Percentiles rank a stretch among this genome's conserved stretches.
Evolutionary conservation across 1,140 invertebrate genomes (phyloP).

Genomic region (Camponotus vicinus): DNA sequence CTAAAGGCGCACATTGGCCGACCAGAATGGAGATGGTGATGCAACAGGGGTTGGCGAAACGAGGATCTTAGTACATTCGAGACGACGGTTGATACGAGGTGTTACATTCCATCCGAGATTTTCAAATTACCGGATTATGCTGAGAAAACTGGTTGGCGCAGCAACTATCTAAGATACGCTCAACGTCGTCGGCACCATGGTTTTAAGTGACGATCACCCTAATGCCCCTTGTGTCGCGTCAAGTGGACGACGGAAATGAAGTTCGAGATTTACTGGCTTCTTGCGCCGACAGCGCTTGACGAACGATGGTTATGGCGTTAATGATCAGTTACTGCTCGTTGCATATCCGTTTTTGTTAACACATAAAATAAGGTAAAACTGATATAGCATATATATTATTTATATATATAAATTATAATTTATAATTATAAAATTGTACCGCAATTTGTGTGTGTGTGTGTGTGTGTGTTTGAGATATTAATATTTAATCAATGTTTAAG

Average conservation of each 20-base stretch:
- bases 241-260: slow-evolving; percentile 49
- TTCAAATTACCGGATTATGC: slow-evolving; percentile 82
- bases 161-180: slow-evolving; percentile 77
- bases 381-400: no score
- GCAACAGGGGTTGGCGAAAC: slow-evolving; percentile 44
- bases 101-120: slow-evolving; percentile 78
- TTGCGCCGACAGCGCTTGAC: slow-evolving; percentile 40
- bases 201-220: slow-evolving; percentile 79
- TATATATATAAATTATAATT: neutral
- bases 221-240: slow-evolving; percentile 64
- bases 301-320: slow-evolving; percentile 16
- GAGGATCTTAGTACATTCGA: slow-evolving; percentile 47
- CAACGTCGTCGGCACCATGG: slow-evolving; percentile 76
- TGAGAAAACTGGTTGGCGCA: slow-evolving; percentile 77
- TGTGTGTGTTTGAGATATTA: neutral
- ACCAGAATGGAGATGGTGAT: slow-evolving; percentile 1
- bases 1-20: slow-evolving; percentile 27
- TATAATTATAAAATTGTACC: neutral
- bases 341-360: neutral
- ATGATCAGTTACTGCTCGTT: slow-evolving; percentile 11
- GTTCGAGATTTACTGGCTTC: slow-evolving; percentile 54
- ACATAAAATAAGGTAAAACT: neutral
- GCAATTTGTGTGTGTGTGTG: no score
- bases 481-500: neutral
- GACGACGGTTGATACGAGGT: slow-evolving; percentile 51